Base-by-base conservation (phyloP, 1,140 invertebrate genomes). In the Frieseomelitta varia region DNA sequence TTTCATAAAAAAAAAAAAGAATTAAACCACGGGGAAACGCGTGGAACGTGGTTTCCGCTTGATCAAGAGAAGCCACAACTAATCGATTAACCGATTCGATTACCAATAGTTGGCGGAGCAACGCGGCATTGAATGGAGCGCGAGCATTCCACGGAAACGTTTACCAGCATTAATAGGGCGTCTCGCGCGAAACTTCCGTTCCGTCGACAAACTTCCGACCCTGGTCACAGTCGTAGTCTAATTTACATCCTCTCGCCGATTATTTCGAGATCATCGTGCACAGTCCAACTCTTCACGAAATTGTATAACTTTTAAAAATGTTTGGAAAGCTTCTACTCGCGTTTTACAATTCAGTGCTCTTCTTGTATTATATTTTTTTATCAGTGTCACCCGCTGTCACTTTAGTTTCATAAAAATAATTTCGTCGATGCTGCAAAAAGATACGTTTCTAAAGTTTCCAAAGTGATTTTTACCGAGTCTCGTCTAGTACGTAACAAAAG, bases 121-220 rank as follows among this genome's bases (percentile, higher is more conserved):
- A 68, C 55, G 3, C 61, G 24, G 21, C 15, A 47, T 55, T 47
- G 61, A 81, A 81, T 55, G 56, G 24, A 27, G 12, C 21, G 24
- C 34, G 2, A 47, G 73, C 24, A 58, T 82, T 68, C 53, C 63
- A 34, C 27, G 51, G 34, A 77, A 82, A 1, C 63, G 58, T 76
- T 74, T 58, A 47, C 63, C n/a, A n/a, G 72, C 72, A 34, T 77
- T 77, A 77, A 58, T 69, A 82, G 65, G 34, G 34, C 53, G 63
- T 82, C 63, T 55, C 73, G 19, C 58, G 30, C 17, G 34, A 77
- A 68, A 56, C 73, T 82, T 77, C n/a, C 77, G 58, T 8, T 53
- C 19, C 47, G 15, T 55, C 77, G 21, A 55, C 2, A 17, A 55
- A 68, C 51, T 79, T 79, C 21, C 77, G 24, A 15, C 30, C 4